Evolutionary conservation across 2,797 vertebrate species (phyloP), one percentile per base, ranked within the genome.

Genomic region (Artibeus lituratus): DNA sequence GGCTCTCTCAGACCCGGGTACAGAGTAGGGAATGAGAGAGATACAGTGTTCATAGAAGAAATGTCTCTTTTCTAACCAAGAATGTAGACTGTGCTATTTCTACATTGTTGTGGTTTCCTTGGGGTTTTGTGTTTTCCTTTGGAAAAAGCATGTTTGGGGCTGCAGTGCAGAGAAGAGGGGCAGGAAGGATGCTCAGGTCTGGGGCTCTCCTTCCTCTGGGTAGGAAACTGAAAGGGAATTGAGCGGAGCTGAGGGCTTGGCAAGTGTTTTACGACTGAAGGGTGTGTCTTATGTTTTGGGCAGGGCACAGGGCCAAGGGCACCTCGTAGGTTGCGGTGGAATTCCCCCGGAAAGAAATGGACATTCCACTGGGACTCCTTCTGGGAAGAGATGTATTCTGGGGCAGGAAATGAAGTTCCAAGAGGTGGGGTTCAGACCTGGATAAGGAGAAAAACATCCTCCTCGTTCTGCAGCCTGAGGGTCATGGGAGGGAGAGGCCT

Each of bases 281-380:
- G n/a, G 21, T 49, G 15, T 10, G 42, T 39, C 49, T 92, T 81
- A 32, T 87, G 51, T 90, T 37, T 10, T 1, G 15, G 37, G 19
- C 73, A 82, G 55, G 72, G 65, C 44, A 47, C 39, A 15, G 73
- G n/a, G 84, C 85, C 44, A 82, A 29, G n/a, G 6, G 14, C 5
- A 57, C 29, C 87, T 84, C 65, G 80, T 44, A 76, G 74, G 72
- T 37, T 49, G 1, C 3, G 18, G 4, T 85, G 87, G 94, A 87
- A 96, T 90, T 96, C 91, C 87, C 85, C 95, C 21, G 16, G 74
- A 37, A 96, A 96, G 92, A 88, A 94, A 87, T 42, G 24, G 72
- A 72, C 69, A 47, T 92, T 96, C 88, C 65, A 35, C 90, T 74
- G 69, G 90, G 82, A 94, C 32, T 86, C 70, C 3, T 87, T 94